Conservation (phyloP, 2,113 vertebrate species). For the Eubucco bourcierii region DNA sequence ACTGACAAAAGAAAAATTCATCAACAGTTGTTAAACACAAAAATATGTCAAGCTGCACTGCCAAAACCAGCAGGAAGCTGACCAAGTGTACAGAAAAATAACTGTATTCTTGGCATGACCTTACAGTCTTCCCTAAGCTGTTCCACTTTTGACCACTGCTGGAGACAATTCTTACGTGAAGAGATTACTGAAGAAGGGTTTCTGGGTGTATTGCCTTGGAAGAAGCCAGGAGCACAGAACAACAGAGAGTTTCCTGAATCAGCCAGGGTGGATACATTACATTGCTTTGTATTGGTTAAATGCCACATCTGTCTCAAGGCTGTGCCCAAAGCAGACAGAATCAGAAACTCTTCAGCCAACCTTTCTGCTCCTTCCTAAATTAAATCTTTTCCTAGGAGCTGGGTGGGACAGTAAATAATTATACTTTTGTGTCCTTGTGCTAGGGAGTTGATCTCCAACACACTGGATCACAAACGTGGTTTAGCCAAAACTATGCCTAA, state of each 20-base stretch:
- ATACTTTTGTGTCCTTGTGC: not conserved
- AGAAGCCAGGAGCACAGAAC: not conserved
- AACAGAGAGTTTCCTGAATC: not conserved
- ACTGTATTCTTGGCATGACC: slow-evolving; percentile 1
- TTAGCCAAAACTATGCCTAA: not conserved
- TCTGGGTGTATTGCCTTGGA: not conserved
- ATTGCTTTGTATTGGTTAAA: not conserved
- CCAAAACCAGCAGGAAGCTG: slow-evolving; percentile 37
- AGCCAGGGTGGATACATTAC: not conserved
- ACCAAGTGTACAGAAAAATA: not conserved
- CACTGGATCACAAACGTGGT: not conserved
- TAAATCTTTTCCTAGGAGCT: not conserved
- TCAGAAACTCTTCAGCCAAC: not conserved
- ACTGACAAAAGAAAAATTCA: slow-evolving; percentile 38
- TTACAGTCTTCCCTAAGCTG: not conserved
- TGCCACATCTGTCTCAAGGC: not conserved
- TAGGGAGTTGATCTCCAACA: not conserved
- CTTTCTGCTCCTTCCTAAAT: not conserved
- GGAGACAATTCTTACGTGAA: not conserved
- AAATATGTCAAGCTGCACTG: slow-evolving; percentile 14
- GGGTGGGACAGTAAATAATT: not conserved
- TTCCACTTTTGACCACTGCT: not conserved
- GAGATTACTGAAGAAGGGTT: not conserved
- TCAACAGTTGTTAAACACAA: slow-evolving; percentile 41
- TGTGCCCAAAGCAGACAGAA: not conserved